Evolutionary conservation across 2,888 invertebrate species (phyloP).

Genomic region (Brenthis hecate): DNA sequence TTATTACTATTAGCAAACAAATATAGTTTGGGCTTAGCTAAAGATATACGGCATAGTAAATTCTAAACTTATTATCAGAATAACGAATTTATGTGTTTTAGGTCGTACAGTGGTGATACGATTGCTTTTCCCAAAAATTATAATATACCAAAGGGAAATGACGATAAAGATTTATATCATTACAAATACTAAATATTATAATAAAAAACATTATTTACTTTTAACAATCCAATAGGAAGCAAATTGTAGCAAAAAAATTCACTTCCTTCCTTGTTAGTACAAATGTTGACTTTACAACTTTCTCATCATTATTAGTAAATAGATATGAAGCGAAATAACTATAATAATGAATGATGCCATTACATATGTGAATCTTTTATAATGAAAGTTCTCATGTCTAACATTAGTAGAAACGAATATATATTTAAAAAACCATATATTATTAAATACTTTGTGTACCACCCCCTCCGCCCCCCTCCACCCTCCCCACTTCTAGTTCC

Average conservation of each 20-base stretch:
- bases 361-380: conserved; percentile 16
- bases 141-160: no score
- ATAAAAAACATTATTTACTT: background rate
- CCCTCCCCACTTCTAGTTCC: no score
- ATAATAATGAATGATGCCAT: background rate
- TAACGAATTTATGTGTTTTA: conserved; percentile 20
- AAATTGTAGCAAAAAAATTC: background rate
- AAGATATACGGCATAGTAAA: conserved; percentile 30
- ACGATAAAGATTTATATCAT: no score
- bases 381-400: conserved; percentile 11
- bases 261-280: conserved; percentile 2
- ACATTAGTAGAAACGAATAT: conserved; percentile 10
- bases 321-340: background rate
- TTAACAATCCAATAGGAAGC: background rate
- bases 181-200: no score
- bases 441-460: no score
- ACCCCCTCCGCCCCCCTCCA: no score
- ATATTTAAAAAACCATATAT: no score
- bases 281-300: conserved; percentile 8
- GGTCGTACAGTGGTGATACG: background rate
- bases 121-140: no score
- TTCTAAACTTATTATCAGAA: conserved; percentile 23
- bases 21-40: conserved; percentile 30
- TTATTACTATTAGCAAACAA: conserved; percentile 32
- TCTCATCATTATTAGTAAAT: conserved; percentile 16